Percentiles rank a stretch among this genome's conserved stretches.
Conservation (phyloP, 2,113 vertebrate species). For the Crocuta crocuta region DNA sequence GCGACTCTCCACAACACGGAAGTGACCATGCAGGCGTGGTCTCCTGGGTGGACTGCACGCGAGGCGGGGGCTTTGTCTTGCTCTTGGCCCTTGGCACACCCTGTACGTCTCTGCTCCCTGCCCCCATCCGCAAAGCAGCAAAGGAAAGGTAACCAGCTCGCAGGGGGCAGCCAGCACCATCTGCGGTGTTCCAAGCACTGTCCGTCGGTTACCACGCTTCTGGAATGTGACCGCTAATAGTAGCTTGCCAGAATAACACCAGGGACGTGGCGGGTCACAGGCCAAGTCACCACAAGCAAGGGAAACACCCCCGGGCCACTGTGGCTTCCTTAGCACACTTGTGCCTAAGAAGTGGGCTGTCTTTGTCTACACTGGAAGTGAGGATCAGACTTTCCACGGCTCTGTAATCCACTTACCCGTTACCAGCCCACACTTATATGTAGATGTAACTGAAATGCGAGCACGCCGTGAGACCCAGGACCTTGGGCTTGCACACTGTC, state of each 20-base stretch:
- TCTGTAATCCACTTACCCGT: neutral
- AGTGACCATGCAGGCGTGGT: too few relatives aligned
- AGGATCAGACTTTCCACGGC: neutral
- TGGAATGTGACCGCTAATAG: neutral
- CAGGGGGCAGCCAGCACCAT: neutral
- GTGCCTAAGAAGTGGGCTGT: neutral
- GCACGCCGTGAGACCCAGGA: neutral
- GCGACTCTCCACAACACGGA: rapidly evolving
- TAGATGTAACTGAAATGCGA: neutral
- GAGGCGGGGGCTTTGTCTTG: neutral
- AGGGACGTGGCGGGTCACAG: neutral
- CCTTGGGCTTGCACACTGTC: neutral
- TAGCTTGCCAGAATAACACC: neutral
- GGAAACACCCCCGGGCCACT: neutral
- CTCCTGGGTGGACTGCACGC: rapidly evolving
- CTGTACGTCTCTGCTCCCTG: rapidly evolving
- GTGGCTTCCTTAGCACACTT: neutral
- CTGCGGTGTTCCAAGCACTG: neutral
- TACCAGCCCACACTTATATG: neutral
- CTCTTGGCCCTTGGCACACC: neutral
- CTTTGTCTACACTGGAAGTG: neutral
- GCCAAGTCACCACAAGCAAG: neutral
- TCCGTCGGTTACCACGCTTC: neutral
- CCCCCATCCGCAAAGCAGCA: neutral
- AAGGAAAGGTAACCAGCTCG: neutral